These are phyloP conservation scores for Nemapogon koenigi DNA, from an alignment of 2,888 invertebrate species.

Conservation along the genomic window DNA sequence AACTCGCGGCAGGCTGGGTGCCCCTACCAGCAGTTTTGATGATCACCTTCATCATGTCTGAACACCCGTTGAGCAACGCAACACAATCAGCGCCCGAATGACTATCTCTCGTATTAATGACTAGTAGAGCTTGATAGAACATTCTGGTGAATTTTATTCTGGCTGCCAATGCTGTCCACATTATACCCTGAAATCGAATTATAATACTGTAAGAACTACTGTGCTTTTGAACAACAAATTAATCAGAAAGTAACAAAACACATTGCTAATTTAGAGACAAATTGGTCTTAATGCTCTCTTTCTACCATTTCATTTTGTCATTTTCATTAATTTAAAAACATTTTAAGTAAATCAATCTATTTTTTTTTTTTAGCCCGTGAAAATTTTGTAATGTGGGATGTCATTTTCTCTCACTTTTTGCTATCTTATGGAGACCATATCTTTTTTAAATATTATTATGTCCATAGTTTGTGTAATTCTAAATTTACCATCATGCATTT, in stretches of 20 bases:
- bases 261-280: too few relatives aligned
- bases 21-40: constrained; percentile 74
- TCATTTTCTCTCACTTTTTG: too few relatives aligned
- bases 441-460: too few relatives aligned
- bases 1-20: constrained; percentile 70
- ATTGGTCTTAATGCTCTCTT: too few relatives aligned
- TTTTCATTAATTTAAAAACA: too few relatives aligned
- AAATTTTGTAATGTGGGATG: too few relatives aligned
- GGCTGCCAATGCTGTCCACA: constrained; percentile 73
- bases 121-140: constrained; percentile 80
- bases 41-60: constrained; percentile 83
- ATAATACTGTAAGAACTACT: neutral
- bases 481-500: too few relatives aligned
- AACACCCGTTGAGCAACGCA: constrained; percentile 79
- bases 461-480: too few relatives aligned
- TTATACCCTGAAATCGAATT: constrained; percentile 29
- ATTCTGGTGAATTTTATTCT: constrained; percentile 87
- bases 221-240: neutral
- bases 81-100: constrained; percentile 78
- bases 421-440: too few relatives aligned
- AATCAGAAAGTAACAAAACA: neutral
- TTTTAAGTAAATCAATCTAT: too few relatives aligned
- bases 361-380: too few relatives aligned
- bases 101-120: constrained; percentile 72
- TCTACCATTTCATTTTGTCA: too few relatives aligned